Base-by-base conservation (phyloP, 2,888 invertebrate genomes). In the Ernsta delagoae region DNA sequence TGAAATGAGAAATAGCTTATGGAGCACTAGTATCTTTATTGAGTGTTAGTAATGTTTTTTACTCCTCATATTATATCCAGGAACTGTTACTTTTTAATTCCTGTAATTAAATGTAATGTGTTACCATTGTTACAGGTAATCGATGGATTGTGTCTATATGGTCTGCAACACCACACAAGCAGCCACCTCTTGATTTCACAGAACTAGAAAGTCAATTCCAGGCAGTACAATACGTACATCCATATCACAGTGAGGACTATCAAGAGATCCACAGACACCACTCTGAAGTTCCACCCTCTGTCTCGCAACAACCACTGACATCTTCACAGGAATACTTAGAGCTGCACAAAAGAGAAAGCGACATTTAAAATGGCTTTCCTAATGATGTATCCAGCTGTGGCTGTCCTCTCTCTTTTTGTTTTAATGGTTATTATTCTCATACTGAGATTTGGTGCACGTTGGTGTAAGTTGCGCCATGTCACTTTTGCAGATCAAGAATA, bases 61-160 rank as follows among this genome's bases (percentile, higher is more conserved):
- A n/a, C n/a, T n/a, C n/a, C n/a, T n/a, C n/a, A n/a, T n/a, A n/a
- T n/a, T n/a, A n/a, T n/a, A n/a, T n/a, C n/a, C n/a, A n/a, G n/a
- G n/a, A n/a, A n/a, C n/a, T n/a, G n/a, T n/a, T n/a, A n/a, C n/a
- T n/a, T n/a, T n/a, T n/a, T n/a, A n/a, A n/a, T n/a, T n/a, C n/a
- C n/a, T n/a, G n/a, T n/a, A 39, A 39, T 39, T 39, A 39, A 39
- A 6, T 39, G 39, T 39, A 6, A 39, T 7, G 7, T 39, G 39
- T 39, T n/a, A n/a, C n/a, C 39, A 34, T 56, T 34, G 24, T 67
- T 45, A 31, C 41, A 96, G 97, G 97, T 61, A 98, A 97, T 84
- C 96, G 97, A 79, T 97, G 97, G 97, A 90, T 98, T 71, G 95
- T 97, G 16, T 96, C 97, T 1, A 94, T 98, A 83, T 98, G 97